Percentiles rank a stretch among this genome's conserved stretches.
Evolutionary conservation across 2,113 vertebrate species (phyloP).

Genomic region (Peromyscus maniculatus): DNA sequence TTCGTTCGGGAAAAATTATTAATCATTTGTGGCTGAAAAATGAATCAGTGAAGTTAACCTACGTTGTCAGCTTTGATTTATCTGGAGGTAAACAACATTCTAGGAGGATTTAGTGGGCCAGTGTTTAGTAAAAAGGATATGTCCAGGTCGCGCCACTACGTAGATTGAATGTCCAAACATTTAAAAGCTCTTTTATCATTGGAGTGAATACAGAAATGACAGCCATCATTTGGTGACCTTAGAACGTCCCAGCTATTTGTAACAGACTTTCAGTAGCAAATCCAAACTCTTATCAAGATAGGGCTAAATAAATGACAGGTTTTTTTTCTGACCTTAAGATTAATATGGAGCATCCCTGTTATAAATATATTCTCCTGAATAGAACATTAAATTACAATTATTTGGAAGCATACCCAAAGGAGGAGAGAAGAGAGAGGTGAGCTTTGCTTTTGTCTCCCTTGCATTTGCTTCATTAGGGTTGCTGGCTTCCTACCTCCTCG

Average conservation of each 20-base stretch:
- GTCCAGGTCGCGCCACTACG: conserved; percentile 88
- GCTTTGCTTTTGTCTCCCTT: conserved; percentile 51
- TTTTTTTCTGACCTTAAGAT: conserved; percentile 87
- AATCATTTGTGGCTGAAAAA: conserved; percentile 89
- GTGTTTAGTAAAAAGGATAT: conserved; percentile 90
- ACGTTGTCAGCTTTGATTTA: conserved; percentile 90
- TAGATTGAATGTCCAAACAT: conserved; percentile 90
- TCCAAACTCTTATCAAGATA: conserved; percentile 87
- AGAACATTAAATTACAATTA: conserved; percentile 79
- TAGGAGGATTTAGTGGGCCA: conserved; percentile 90
- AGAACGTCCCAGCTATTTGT: conserved; percentile 88
- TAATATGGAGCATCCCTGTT: conserved; percentile 85
- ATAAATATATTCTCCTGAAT: conserved; percentile 85
- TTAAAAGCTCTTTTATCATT: conserved; percentile 89
- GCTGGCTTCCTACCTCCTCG: conserved; percentile 56
- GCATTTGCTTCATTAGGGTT: conserved; percentile 58
- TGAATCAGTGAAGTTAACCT: conserved; percentile 90
- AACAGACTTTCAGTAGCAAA: conserved; percentile 86
- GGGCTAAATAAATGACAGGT: conserved; percentile 88
- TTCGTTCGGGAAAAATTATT: conserved; percentile 89
- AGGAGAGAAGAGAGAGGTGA: conserved; percentile 4
- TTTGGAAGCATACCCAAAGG: conserved; percentile 59
- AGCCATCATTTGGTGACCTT: conserved; percentile 89
- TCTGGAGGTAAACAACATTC: conserved; percentile 91
- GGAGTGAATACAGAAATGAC: conserved; percentile 88